Base-by-base conservation (phyloP, 1,140 invertebrate genomes). In the Lasioglossum albipes region DNA sequence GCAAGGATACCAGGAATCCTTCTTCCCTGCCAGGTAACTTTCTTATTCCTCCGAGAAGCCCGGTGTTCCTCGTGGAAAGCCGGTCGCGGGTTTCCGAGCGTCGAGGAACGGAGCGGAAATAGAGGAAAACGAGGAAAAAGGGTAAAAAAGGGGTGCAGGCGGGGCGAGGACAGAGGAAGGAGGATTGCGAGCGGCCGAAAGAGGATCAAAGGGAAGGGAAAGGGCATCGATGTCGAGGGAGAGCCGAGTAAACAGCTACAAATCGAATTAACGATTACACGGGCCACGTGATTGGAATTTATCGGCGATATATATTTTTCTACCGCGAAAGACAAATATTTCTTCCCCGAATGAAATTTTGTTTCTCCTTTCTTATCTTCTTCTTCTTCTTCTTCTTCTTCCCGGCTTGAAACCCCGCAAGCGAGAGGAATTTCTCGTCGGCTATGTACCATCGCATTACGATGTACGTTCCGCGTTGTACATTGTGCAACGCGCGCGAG, bases 191-290 rank as follows among this genome's bases (percentile, higher is more conserved):
- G 27, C 36, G 66, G 65, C 18, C 16, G 41, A 31, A 49, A 59
- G 18, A 59, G 64, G 67, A 59, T 59, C 45, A 74, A 59, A 66
- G 36, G 59, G 22, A 65, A 10, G 59, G 70, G 36, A 7, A 13
- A 68, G 16, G n/a, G 57, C 77, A 70, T 79, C 69, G 61, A 72
- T 72, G 70, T 79, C 77, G 76, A 59, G 36, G 62, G 36, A 65
- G n/a, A 54, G 59, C 31, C 27, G 27, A 64, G 67, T 65, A 71
- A 65, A 78, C 68, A 83, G 79, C 67, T 86, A 72, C 79, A 88
- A 89, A 89, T 88, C 69, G 79, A 89, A 88, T 89, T 88, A 89
- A 88, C 85, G 84, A 79, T 70, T 75, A 80, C 61, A 81, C 72
- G 74, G 57, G 45, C 65, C 36, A 74, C 70, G 72, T 74, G 79